These are phyloP conservation scores for Anableps anableps DNA, from an alignment of 2,797 vertebrate species.

Conservation along the genomic window DNA sequence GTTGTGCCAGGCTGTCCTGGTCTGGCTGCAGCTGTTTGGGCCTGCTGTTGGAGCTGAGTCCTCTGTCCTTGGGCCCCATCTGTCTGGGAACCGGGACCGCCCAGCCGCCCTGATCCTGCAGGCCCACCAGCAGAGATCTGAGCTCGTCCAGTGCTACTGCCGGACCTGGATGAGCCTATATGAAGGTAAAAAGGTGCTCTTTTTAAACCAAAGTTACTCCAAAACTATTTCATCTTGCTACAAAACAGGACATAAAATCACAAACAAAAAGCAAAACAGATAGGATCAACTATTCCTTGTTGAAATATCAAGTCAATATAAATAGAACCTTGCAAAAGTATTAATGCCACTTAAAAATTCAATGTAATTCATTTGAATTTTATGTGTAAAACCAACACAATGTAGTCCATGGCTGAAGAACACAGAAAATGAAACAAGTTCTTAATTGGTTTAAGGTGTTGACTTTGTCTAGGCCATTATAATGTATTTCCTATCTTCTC, in stretches of 20 bases:
- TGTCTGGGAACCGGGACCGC: conserved; percentile 71
- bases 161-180: conserved; percentile 78
- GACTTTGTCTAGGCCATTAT: too few species aligned
- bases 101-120: conserved; percentile 74
- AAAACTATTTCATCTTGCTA: neutral
- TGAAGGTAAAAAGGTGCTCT: neutral
- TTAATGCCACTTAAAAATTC: too few species aligned
- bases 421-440: neutral
- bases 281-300: neutral
- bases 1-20: conserved; percentile 71
- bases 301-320: neutral
- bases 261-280: neutral
- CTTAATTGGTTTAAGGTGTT: neutral
- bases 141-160: conserved; percentile 69
- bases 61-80: conserved; percentile 75
- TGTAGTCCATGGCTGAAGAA: too few species aligned
- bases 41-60: conserved; percentile 82
- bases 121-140: conserved; percentile 71
- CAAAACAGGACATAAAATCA: neutral
- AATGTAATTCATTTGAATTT: neutral
- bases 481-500: too few species aligned
- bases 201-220: neutral
- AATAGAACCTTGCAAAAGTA: too few species aligned
- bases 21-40: conserved; percentile 75
- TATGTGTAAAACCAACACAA: neutral